Evolutionary conservation across 2,888 invertebrate genomes (phyloP).

Genomic region (Drosophila mimetica): DNA sequence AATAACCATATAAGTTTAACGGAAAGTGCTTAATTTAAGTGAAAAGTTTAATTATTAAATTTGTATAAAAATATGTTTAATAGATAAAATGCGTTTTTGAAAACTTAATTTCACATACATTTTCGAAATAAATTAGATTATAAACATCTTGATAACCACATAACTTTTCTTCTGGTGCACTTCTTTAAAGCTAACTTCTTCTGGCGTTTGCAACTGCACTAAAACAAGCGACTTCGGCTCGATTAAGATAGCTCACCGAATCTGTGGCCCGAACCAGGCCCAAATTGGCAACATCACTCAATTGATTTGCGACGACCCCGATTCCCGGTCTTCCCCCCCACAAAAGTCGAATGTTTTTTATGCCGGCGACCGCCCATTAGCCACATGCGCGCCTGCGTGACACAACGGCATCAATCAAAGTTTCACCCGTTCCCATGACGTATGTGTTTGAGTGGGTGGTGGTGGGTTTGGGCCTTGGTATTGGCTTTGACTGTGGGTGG

Average conservation of each 20-base stretch:
- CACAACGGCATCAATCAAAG: conserved; percentile 83
- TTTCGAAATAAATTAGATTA: too few species aligned
- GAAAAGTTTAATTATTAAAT: too few species aligned
- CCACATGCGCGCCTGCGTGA: conserved; percentile 84
- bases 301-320: conserved; percentile 73
- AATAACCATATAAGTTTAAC: too few species aligned
- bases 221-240: conserved; percentile 3
- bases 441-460: conserved; percentile 21
- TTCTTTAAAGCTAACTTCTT: conserved; percentile 3
- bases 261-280: conserved; percentile 41
- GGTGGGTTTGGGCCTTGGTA: conserved; percentile 6
- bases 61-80: too few species aligned
- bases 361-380: conserved; percentile 74
- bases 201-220: conserved; percentile 7
- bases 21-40: too few species aligned
- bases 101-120: too few species aligned
- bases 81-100: too few species aligned
- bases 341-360: conserved; percentile 29
- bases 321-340: conserved; percentile 46
- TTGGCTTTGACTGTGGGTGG: too few species aligned
- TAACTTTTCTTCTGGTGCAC: conserved; percentile 3
- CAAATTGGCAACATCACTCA: conserved; percentile 79
- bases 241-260: conserved; percentile 35
- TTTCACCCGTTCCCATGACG: conserved; percentile 74
- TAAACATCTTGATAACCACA: too few species aligned